Evolutionary conservation across 2,113 vertebrate species (phyloP).

Genomic region (Syngnathus scovelli): DNA sequence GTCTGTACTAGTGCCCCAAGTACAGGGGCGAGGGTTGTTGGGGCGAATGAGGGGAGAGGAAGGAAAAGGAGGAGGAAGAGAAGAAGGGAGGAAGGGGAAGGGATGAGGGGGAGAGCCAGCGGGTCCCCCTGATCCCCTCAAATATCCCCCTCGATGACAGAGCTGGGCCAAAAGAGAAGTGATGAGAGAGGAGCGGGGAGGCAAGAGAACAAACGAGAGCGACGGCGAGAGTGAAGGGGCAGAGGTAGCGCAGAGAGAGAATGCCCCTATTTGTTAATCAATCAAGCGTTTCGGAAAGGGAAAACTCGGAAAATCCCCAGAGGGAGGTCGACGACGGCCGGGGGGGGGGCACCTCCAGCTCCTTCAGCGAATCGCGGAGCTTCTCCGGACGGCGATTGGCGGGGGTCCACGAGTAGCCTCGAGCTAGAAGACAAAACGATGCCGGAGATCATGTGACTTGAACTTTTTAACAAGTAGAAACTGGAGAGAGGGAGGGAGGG

Average conservation of each 20-base stretch:
- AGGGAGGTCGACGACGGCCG: slow-evolving; percentile 41
- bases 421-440: slow-evolving; percentile 67
- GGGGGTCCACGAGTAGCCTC: slow-evolving; percentile 85
- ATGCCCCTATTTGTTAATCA: slow-evolving; percentile 80
- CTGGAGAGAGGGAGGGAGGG: neutral
- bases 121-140: slow-evolving; percentile 75
- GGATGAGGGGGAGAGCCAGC: slow-evolving; percentile 65
- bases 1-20: slow-evolving; percentile 79
- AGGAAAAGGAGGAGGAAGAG: slow-evolving; percentile 30
- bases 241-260: slow-evolving; percentile 68
- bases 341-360: slow-evolving; percentile 82
- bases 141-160: slow-evolving; percentile 95
- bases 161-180: slow-evolving; percentile 70
- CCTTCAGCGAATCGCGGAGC: slow-evolving; percentile 86
- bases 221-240: slow-evolving; percentile 63
- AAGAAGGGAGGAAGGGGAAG: slow-evolving; percentile 49
- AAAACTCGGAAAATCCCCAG: slow-evolving; percentile 66
- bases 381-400: slow-evolving; percentile 85
- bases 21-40: slow-evolving; percentile 53
- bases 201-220: slow-evolving; percentile 52
- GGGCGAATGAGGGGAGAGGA: slow-evolving; percentile 21
- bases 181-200: slow-evolving; percentile 66
- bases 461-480: slow-evolving; percentile 24
- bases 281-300: slow-evolving; percentile 72
- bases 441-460: slow-evolving; percentile 40